Conservation (phyloP, 2,888 invertebrate species). For the Alcis repandata region DNA sequence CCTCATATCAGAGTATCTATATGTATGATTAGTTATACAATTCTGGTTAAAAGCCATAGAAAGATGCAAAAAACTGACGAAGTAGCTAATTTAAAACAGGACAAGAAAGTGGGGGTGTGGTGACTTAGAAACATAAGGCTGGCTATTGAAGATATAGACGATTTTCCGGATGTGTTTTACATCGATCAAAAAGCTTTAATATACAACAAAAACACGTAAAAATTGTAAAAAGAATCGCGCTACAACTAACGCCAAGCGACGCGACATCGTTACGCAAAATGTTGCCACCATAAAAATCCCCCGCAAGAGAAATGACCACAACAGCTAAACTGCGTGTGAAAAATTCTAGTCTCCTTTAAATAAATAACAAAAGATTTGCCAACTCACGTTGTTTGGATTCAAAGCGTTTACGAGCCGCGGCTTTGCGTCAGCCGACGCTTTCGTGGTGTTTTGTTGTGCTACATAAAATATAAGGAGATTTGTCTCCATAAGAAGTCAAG, state of each 20-base stretch:
- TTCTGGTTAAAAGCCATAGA: too few species aligned
- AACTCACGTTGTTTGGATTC: slow-evolving; percentile 31
- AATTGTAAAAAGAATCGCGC: not conserved
- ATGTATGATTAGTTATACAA: too few species aligned
- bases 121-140: too few species aligned
- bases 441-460: slow-evolving; percentile 36
- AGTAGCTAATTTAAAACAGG: too few species aligned
- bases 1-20: too few species aligned
- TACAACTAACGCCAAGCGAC: not conserved
- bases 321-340: slow-evolving; percentile 36
- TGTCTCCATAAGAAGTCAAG: slow-evolving; percentile 44
- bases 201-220: not conserved
- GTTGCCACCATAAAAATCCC: slow-evolving; percentile 12
- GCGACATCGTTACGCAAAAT: slow-evolving; percentile 10
- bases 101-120: too few species aligned
- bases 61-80: too few species aligned
- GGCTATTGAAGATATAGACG: too few species aligned
- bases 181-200: too few species aligned
- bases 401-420: slow-evolving; percentile 31
- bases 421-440: slow-evolving; percentile 31
- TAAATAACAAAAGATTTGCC: slow-evolving; percentile 37
- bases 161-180: too few species aligned
- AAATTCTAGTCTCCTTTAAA: slow-evolving; percentile 34
- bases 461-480: slow-evolving; percentile 42
- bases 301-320: slow-evolving; percentile 32